A percentile compares a stretch with the other conserved stretches of the same genome.
Conservation (phyloP, 1,140 invertebrate genomes). For the Drosophila simulans region DNA sequence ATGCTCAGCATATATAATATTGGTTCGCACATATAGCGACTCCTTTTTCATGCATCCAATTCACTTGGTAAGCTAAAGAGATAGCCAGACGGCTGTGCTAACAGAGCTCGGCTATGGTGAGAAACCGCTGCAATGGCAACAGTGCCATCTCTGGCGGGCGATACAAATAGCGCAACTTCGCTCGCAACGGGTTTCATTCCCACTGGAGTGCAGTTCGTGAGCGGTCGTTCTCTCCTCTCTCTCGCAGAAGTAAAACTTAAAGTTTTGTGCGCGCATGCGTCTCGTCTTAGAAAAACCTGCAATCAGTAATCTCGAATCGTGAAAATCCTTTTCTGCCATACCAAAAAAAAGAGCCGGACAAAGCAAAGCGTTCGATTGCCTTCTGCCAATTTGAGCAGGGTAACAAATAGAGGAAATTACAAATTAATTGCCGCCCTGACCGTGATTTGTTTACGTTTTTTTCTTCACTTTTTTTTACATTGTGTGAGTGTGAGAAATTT, state of each 20-base stretch:
- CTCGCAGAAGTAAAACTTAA: conserved; percentile 14
- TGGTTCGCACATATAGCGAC: neutral
- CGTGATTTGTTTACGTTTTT: conserved; percentile 78
- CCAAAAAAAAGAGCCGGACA: conserved; percentile 53
- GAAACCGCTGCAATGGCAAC: neutral
- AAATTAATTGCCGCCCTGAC: conserved; percentile 40
- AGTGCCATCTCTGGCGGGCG: conserved; percentile 10
- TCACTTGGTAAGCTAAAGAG: neutral
- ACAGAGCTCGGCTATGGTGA: neutral
- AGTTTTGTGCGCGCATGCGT: conserved; percentile 48
- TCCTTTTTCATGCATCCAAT: neutral
- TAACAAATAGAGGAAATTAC: conserved; percentile 25
- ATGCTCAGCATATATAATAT: neutral
- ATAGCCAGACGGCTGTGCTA: neutral
- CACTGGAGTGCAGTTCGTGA: conserved; percentile 69
- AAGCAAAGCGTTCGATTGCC: conserved; percentile 19
- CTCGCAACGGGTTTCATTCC: conserved; percentile 66
- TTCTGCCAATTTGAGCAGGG: conserved; percentile 13
- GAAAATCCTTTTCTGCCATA: conserved; percentile 51
- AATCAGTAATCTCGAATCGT: conserved; percentile 40
- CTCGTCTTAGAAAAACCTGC: conserved; percentile 22
- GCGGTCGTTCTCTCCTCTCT: conserved; percentile 54
- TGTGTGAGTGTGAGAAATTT: conserved; percentile 64
- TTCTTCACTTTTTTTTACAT: conserved; percentile 70
- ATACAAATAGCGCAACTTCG: conserved; percentile 51